Base-by-base conservation (phyloP, 2,113 vertebrate species). In the Clarias macrocephalus region DNA sequence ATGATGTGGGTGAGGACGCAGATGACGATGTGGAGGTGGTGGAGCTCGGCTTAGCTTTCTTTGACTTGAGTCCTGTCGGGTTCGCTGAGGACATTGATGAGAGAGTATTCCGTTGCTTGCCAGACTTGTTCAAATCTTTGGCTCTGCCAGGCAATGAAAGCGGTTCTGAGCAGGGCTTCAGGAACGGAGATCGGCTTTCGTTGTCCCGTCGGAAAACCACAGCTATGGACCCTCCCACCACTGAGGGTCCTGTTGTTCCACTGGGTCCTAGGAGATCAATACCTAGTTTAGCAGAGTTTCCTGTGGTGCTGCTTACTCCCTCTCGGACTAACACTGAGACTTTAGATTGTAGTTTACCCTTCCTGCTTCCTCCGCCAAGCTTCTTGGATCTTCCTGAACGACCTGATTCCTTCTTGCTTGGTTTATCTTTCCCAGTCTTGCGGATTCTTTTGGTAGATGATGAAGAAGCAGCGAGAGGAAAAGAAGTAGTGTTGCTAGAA, bases 301-400 rank as follows among this genome's bases (percentile, higher is more conserved):
- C 5, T 0, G 95, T 98, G 87, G 97, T 98, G 92, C 97, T 98
- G 92, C 96, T 99, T 30, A 99, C 97, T 0, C 97, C 97, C 48
- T 99, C 97, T 0, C 97, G 96, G 80, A 99, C 97, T 57, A 99
- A 87, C 2, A 98, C 97, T 0, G 97, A 97, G 68, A 99, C 97
- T 93, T 99, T 98, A 54, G 97, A 99, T 85, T 99, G 97, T 1
- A 99, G 94, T 84, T 99, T 99, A 18, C 95, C 95, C 89, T 97
- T 98, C 3, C 96, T 95, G 52, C 86, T 86, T n/a, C 88, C 68
- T 0, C 92, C 83, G 0, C 91, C 85, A 19, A 93, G 91, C 72
- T 94, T 95, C 82, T 95, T 95, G 48, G 94, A 91, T 84, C 94
- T 95, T 4, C 92, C 90, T 0, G 94, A 92, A 18, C 92, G 92